Evolutionary conservation across 2,888 invertebrate genomes (phyloP).

Genomic region (Eulithis prunata): DNA sequence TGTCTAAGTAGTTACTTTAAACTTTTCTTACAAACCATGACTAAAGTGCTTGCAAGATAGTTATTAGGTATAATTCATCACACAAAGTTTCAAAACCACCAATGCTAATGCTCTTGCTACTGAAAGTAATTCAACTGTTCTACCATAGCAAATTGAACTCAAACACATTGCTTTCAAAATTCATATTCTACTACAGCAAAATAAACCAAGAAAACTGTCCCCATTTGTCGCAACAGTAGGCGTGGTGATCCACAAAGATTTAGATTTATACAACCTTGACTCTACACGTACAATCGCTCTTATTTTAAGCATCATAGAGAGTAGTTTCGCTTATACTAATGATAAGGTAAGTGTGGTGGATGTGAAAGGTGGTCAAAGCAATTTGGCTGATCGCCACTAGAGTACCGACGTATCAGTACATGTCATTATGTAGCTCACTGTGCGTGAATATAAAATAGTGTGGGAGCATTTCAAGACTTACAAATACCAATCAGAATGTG

Average conservation of each 20-base stretch:
- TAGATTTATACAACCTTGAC: conserved; percentile 25
- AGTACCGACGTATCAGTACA: conserved; percentile 48
- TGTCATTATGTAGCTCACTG: conserved; percentile 66
- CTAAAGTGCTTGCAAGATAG: conserved; percentile 2
- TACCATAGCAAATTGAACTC: conserved; percentile 25
- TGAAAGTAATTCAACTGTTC: conserved; percentile 12
- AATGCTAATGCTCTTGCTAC: conserved; percentile 28
- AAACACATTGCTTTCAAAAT: conserved; percentile 16
- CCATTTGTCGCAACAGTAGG: conserved; percentile 76
- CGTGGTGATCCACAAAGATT: conserved; percentile 69
- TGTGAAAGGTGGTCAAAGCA: conserved; percentile 63
- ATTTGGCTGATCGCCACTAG: conserved; percentile 70
- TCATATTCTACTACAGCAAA: conserved; percentile 19
- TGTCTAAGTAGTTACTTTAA: no score
- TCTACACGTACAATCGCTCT: conserved; percentile 2
- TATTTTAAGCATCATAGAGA: conserved; percentile 19
- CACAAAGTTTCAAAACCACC: conserved; percentile 19
- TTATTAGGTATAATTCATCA: conserved; percentile 4
- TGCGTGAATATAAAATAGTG: conserved; percentile 68
- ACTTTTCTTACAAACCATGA: neutral
- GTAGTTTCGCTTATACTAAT: conserved; percentile 24
- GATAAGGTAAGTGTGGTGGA: conserved; percentile 43
- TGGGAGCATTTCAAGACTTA: conserved; percentile 29
- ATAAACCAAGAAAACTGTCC: conserved; percentile 69
- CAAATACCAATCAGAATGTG: conserved; percentile 23